phyloP scores from a whole-genome alignment of 1,140 invertebrate genomes.

The Drosophila bocki region DNA sequence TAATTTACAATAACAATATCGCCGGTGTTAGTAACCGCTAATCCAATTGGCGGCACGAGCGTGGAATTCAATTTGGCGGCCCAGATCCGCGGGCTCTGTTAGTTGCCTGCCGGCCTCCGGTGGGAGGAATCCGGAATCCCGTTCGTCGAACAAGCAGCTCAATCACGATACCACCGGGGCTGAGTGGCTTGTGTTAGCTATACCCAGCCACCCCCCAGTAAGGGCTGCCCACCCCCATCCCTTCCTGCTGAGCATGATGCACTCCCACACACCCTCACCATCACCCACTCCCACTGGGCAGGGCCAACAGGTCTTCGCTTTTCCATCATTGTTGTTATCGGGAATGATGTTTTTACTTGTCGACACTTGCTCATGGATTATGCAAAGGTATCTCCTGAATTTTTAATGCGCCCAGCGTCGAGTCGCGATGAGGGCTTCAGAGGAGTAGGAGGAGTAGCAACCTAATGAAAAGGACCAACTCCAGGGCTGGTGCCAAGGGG shows the following conservation, averaged over 20 bases:
- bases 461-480: conserved; percentile 70
- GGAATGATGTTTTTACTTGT: conserved; percentile 83
- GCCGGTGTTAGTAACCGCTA: conserved; percentile 81
- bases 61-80: conserved; percentile 73
- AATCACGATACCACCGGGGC: conserved; percentile 60
- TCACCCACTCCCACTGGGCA: conserved; percentile 21
- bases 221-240: neutral
- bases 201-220: conserved; percentile 9
- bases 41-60: conserved; percentile 78
- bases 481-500: neutral
- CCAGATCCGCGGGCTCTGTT: conserved; percentile 35
- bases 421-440: conserved; percentile 58
- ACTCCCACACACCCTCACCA: conserved; percentile 5
- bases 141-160: conserved; percentile 71
- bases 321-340: conserved; percentile 65
- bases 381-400: conserved; percentile 83
- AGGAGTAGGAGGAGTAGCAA: conserved; percentile 9
- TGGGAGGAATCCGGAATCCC: conserved; percentile 29
- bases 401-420: conserved; percentile 76
- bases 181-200: conserved; percentile 44
- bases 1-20: conserved; percentile 83
- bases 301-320: conserved; percentile 75
- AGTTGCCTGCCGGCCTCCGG: conserved; percentile 50
- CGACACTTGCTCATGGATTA: conserved; percentile 85
- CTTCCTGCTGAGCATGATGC: conserved; percentile 3